These are phyloP conservation scores for Archilochus colubris DNA, from an alignment of 2,113 vertebrate genomes.

Conservation along the genomic window DNA sequence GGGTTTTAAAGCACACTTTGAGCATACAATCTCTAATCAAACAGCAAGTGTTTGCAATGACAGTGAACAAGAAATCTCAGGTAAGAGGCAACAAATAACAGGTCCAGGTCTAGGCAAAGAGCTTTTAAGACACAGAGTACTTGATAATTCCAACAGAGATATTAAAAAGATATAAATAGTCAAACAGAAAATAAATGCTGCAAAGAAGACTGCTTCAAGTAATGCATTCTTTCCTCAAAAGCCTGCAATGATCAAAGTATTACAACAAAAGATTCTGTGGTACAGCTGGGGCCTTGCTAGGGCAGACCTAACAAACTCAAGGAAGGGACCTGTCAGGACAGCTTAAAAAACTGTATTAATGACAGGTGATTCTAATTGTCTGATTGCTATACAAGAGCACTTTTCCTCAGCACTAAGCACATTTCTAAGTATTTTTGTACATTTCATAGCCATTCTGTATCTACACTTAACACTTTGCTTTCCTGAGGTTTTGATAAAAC, in stretches of 20 bases:
- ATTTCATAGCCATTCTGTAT: neutral
- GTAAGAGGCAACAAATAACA: neutral
- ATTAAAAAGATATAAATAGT: neutral
- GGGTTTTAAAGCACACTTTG: neutral
- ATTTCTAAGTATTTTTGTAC: neutral
- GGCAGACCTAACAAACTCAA: neutral
- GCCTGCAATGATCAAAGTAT: neutral
- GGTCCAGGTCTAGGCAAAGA: neutral
- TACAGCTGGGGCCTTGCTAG: neutral
- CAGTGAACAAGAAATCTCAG: neutral
- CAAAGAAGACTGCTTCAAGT: neutral
- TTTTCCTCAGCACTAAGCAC: neutral
- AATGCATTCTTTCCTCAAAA: neutral
- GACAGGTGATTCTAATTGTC: neutral
- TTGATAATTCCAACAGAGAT: neutral
- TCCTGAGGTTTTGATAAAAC: neutral
- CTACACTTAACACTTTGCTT: neutral
- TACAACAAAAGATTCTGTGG: neutral
- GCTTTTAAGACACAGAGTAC: neutral
- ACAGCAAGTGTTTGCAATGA: neutral
- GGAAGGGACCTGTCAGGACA: neutral
- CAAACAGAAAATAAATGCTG: neutral
- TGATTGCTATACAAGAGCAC: accelerated
- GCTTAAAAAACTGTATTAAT: neutral
- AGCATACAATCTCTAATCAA: neutral